Conservation (phyloP, 2,113 vertebrate species). For the Xiphophorus couchianus region DNA sequence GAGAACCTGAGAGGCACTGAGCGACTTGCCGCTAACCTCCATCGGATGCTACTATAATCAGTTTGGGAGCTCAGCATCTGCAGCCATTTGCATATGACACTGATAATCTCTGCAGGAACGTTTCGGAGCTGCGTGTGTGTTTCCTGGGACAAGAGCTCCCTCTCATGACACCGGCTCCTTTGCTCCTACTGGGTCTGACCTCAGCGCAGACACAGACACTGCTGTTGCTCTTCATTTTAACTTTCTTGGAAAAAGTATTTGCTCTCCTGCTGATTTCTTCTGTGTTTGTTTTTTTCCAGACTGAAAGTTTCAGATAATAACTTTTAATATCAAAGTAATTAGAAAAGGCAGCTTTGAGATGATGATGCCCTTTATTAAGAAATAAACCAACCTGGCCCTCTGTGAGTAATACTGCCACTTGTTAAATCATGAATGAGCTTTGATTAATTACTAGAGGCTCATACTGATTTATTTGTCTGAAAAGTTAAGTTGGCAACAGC, state of each 20-base stretch:
- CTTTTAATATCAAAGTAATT: too few species aligned
- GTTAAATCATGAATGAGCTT: too few species aligned
- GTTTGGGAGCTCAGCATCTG: not conserved
- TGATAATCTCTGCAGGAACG: conserved; percentile 34
- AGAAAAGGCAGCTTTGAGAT: too few species aligned
- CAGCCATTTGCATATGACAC: conserved; percentile 32
- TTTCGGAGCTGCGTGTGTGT: conserved; percentile 13
- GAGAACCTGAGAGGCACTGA: conserved; percentile 7
- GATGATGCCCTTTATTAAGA: too few species aligned
- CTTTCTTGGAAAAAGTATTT: not conserved
- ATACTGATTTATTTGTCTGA: too few species aligned
- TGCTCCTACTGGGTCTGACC: not conserved
- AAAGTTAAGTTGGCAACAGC: too few species aligned
- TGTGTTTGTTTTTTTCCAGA: not conserved
- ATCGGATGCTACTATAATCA: conserved; percentile 5
- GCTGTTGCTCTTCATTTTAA: not conserved
- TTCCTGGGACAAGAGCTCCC: conserved; percentile 21
- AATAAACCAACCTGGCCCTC: not conserved
- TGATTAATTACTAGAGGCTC: too few species aligned
- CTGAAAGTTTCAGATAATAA: not conserved
- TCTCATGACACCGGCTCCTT: conserved; percentile 16
- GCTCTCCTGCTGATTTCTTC: not conserved
- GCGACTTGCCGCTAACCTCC: not conserved
- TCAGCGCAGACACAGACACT: not conserved
- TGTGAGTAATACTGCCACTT: not conserved